Base-by-base conservation (phyloP, 2,113 vertebrate genomes). In the Centropus bengalensis region DNA sequence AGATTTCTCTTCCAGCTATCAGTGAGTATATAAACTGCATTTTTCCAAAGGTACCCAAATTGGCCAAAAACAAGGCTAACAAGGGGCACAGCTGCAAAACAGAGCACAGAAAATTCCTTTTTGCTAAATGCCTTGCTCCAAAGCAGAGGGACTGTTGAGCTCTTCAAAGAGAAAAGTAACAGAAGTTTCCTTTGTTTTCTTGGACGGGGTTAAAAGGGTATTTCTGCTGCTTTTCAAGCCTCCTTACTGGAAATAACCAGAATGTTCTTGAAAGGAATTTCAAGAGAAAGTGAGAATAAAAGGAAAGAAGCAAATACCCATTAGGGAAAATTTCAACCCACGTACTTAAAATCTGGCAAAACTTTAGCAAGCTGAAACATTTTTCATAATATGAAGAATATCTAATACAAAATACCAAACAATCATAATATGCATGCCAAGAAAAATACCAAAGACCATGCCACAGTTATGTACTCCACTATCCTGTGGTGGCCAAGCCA, bases 181-280 rank as follows among this genome's bases (percentile, higher is more conserved):
- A 76, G 82, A 88, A 91, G 86, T 88, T 54, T 94, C 71, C 63
- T 95, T 94, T 96, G 79, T 91, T 93, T 85, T 91, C 82, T 58
- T 88, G 28, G 42, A 28, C 27, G 75, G 10, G 78, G 70, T 93
- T 94, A 82, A 91, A 84, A 93, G 84, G 49, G 14, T 92, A 87
- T 87, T 88, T 91, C 71, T 93, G 58, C 85, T 79, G 62, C 70
- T 88, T 93, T 90, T 95, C 68, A 90, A 76, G 67, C 21, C 54
- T 79, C 56, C 56, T 91, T 75, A 63, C 67, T 82, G 89, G 92
- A 95, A 93, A 89, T 64, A 91, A 83, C 49, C n/a, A 78, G 32
- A 89, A 64, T 4, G 1, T 71, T 71, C 93, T 70, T 94, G 44
- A 95, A 92, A 89, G 40, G 33, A 76, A 80, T 76, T 86, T 96